A percentile compares a stretch with the other conserved stretches of the same genome.
Evolutionary conservation across 1,140 invertebrate species (phyloP).

Genomic region (Ceratosolen solmsi): DNA sequence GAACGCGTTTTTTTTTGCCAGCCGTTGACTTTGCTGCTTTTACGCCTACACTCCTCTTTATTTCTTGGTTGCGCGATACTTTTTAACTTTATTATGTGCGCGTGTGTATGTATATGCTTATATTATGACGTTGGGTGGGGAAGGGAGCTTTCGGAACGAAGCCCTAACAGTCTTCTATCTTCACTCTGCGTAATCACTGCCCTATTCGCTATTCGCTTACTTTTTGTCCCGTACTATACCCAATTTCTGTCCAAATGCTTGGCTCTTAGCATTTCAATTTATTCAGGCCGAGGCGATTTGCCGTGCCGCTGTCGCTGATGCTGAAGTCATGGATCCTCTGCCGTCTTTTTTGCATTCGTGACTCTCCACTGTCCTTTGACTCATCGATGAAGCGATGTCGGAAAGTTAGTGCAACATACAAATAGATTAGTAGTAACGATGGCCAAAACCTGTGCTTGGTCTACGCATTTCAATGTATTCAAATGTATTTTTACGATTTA

Average conservation of each 20-base stretch:
- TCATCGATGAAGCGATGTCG: neutral
- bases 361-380: too few species aligned
- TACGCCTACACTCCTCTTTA: conserved; percentile 35
- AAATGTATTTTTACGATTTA: too few species aligned
- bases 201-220: conserved; percentile 55
- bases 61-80: neutral
- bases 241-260: conserved; percentile 61
- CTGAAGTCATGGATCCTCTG: too few species aligned
- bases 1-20: neutral
- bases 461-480: too few species aligned
- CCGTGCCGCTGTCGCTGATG: conserved; percentile 23
- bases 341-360: neutral
- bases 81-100: neutral
- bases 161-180: conserved; percentile 14
- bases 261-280: conserved; percentile 69
- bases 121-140: neutral
- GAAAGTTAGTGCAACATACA: neutral
- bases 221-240: conserved; percentile 51
- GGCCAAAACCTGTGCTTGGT: too few species aligned
- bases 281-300: conserved; percentile 63
- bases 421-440: too few species aligned
- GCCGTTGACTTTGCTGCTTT: neutral
- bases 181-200: conserved; percentile 58
- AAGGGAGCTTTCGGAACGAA: neutral
- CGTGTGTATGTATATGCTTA: too few species aligned